phyloP scores from a whole-genome alignment of 2,888 invertebrate species.

The Sialis fuliginosa region DNA sequence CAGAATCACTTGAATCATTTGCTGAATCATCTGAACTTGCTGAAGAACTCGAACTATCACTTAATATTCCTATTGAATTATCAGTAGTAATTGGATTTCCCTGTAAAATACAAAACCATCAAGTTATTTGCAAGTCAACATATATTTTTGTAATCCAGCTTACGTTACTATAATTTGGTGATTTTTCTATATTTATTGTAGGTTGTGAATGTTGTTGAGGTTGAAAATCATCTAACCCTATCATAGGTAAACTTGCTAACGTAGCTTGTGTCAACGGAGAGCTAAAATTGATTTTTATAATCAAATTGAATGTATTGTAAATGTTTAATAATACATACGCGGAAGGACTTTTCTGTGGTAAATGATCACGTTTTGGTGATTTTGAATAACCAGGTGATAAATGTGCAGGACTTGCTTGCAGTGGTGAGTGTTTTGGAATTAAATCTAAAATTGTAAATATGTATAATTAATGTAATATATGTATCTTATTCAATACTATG shows the following conservation, averaged over 20 bases:
- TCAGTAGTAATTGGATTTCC: slow-evolving; percentile 6
- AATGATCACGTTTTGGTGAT: slow-evolving; percentile 22
- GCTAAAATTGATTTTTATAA: slow-evolving; percentile 20
- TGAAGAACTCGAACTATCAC: slow-evolving; percentile 21
- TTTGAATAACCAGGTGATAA: slow-evolving; percentile 20
- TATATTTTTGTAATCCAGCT: slow-evolving; percentile 3
- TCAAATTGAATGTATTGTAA: background rate
- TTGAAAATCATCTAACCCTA: slow-evolving; percentile 43
- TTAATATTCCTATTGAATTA: slow-evolving; percentile 19
- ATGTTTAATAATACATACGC: slow-evolving; percentile 10
- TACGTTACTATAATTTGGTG: slow-evolving; percentile 10
- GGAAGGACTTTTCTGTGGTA: slow-evolving; percentile 21
- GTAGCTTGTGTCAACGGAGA: slow-evolving; percentile 49
- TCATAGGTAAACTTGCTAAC: slow-evolving; percentile 42
- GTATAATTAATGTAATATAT: background rate
- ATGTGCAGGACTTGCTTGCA: slow-evolving; percentile 35
- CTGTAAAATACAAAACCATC: too few relatives aligned
- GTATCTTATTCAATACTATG: background rate
- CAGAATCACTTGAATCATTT: slow-evolving; percentile 18
- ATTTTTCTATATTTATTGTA: background rate
- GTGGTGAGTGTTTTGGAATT: slow-evolving; percentile 36
- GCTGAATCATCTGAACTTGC: slow-evolving; percentile 18
- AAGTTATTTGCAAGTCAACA: too few relatives aligned
- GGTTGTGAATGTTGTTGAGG: slow-evolving; percentile 12
- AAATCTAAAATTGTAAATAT: slow-evolving; percentile 20